Evolutionary conservation across 2,113 vertebrate species (phyloP), one percentile per base, ranked within the genome.

Genomic region (Sander vitreus): DNA sequence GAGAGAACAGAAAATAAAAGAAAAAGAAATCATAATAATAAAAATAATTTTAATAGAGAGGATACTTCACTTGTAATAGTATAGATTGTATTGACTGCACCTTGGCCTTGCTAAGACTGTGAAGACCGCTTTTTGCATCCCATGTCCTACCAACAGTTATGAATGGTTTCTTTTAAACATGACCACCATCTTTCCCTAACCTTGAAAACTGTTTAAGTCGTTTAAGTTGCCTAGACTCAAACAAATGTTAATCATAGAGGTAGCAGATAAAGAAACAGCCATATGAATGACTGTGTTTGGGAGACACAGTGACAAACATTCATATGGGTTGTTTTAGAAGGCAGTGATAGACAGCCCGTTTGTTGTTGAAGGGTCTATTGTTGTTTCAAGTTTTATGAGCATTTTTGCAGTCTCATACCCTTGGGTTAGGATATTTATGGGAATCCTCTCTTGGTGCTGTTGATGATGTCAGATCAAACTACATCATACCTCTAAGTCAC

Each of bases 391-490:
- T 66, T 43, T 53, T 11, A 8, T 50, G 5, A 21, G n/a, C 13
- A 14, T 58, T 63, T 65, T 14, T 27, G 25, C 18, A 21, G 62
- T 4, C 19, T 18, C 1, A 21, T 36, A 43, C 14, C 39, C 39
- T 18, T 27, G 21, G 15, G 23, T 16, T 36, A 43, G n/a, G 43
- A 67, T 76, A 23, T 70, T 80, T 75, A 30, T 53, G 14, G 2
- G 8, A 5, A 30, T 65, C 62, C 16, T 68, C 62, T 79, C n/a
- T 43, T 2, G 47, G 5, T 9, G 15, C 48, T 68, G 47, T 64
- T 39, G 69, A 54, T 62, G 63, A 16, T 58, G 18, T 76, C 50
- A 63, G 27, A 64, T 53, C 43, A 55, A 73, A 47, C 47, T 27
- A 25, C 19, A 23, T 82, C 57, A 58, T 47, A 0, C 58, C n/a